These are phyloP conservation scores for Picus viridis DNA, from an alignment of 2,797 vertebrate species.

Conservation along the genomic window DNA sequence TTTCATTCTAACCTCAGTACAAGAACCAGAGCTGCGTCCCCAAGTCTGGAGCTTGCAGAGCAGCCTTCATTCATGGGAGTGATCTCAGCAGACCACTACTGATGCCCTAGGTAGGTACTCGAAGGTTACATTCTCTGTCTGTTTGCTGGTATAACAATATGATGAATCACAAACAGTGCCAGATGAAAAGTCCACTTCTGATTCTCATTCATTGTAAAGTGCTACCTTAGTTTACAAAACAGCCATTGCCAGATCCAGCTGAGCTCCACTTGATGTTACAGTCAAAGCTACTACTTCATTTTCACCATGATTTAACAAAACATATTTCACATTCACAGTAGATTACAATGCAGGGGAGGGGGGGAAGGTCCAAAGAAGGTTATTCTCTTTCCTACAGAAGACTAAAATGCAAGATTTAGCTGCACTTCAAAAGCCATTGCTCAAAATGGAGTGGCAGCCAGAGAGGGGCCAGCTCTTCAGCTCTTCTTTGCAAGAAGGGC, in stretches of 20 bases:
- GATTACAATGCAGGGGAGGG: neutral
- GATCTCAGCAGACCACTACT: neutral
- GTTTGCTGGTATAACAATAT: neutral
- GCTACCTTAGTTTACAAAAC: conserved; percentile 60
- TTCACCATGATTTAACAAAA: conserved; percentile 46
- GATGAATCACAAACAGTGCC: conserved; percentile 27
- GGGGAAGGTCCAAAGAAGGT: neutral
- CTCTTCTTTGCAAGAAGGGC: neutral
- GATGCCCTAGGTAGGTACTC: neutral
- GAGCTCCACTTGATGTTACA: conserved; percentile 39
- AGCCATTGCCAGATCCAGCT: conserved; percentile 7
- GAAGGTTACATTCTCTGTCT: neutral
- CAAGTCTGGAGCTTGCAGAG: neutral
- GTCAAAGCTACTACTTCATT: conserved; percentile 39
- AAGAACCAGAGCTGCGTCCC: neutral
- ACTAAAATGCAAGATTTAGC: conserved; percentile 14
- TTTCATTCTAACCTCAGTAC: conserved; percentile 31
- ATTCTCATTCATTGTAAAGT: conserved; percentile 66
- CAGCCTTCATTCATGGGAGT: neutral
- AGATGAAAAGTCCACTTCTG: conserved; percentile 61
- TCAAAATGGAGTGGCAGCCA: conserved; percentile 16
- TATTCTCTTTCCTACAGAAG: conserved; percentile 25
- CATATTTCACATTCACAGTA: conserved; percentile 66
- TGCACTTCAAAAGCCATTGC: conserved; percentile 28
- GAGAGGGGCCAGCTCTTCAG: conserved; percentile 10